These are phyloP conservation scores for Cylas formicarius DNA, from an alignment of 1,140 invertebrate species.

Conservation along the genomic window DNA sequence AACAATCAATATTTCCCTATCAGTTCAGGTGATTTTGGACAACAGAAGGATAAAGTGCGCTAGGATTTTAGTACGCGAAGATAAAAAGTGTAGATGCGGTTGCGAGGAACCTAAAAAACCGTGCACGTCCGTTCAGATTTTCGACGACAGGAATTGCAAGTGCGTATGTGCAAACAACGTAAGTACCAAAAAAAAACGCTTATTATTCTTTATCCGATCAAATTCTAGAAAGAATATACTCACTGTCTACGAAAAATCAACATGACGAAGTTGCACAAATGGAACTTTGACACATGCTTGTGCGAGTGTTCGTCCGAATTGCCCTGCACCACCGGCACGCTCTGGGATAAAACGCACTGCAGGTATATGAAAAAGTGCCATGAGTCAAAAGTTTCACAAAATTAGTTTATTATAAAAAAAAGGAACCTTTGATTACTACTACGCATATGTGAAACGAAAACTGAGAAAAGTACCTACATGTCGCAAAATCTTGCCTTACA, in stretches of 20 bases:
- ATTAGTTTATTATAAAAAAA: not conserved
- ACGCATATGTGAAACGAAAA: constrained; percentile 1
- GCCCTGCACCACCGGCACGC: constrained; percentile 28
- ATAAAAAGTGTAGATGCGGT: constrained; percentile 27
- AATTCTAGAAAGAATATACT: constrained; percentile 7
- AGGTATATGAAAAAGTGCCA: constrained; percentile 18
- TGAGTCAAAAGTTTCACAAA: not conserved
- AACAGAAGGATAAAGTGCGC: constrained; percentile 20
- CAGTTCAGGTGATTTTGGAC: constrained; percentile 19
- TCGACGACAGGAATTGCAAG: constrained; percentile 24
- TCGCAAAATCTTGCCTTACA: too few species aligned
- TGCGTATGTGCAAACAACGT: constrained; percentile 29
- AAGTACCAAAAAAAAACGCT: constrained; percentile 14
- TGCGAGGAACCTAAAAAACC: constrained; percentile 20
- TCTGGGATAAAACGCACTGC: constrained; percentile 26
- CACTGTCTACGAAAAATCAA: constrained; percentile 17
- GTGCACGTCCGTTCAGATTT: constrained; percentile 26
- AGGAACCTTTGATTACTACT: not conserved
- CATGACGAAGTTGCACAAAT: constrained; percentile 15
- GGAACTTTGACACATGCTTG: constrained; percentile 28
- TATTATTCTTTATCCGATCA: constrained; percentile 8
- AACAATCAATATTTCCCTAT: constrained; percentile 17
- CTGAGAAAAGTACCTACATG: constrained; percentile 9
- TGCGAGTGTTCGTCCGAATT: constrained; percentile 29
- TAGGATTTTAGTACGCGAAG: constrained; percentile 23